These are phyloP conservation scores for Ctenosaura bakeri DNA, from an alignment of 2,797 vertebrate genomes.

Conservation along the genomic window DNA sequence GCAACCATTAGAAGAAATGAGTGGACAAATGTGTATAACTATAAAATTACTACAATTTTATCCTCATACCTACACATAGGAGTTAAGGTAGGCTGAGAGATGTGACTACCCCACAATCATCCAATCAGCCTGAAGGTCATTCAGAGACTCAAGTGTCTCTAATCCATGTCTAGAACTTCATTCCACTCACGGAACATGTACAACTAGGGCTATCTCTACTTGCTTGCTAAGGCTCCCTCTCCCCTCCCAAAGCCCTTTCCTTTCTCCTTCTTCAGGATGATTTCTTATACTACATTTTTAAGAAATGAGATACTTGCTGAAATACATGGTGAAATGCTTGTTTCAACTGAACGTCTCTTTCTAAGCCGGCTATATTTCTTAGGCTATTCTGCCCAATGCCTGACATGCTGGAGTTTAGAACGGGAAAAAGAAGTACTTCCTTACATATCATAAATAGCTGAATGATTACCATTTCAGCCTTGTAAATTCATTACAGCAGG, in stretches of 20 bases:
- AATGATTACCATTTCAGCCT: conserved; percentile 2
- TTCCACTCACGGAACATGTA: background rate
- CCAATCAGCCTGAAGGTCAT: background rate
- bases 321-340: background rate
- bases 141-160: too few species aligned
- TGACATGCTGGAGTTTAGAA: too few species aligned
- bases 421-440: background rate
- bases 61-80: background rate
- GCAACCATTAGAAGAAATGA: background rate
- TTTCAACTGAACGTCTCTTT: background rate
- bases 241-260: background rate
- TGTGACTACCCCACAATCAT: too few species aligned
- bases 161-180: background rate
- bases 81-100: background rate
- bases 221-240: too few species aligned
- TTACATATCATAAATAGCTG: background rate
- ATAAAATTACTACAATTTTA: background rate
- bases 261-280: background rate
- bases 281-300: background rate
- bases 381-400: background rate
- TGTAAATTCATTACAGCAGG: background rate
- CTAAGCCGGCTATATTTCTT: background rate
- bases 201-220: too few species aligned
- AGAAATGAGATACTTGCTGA: background rate
- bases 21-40: background rate